A percentile compares a stretch with the other conserved stretches of the same genome.
Evolutionary conservation across 2,888 invertebrate species (phyloP).

Genomic region (Hemicrepidius hirtus): DNA sequence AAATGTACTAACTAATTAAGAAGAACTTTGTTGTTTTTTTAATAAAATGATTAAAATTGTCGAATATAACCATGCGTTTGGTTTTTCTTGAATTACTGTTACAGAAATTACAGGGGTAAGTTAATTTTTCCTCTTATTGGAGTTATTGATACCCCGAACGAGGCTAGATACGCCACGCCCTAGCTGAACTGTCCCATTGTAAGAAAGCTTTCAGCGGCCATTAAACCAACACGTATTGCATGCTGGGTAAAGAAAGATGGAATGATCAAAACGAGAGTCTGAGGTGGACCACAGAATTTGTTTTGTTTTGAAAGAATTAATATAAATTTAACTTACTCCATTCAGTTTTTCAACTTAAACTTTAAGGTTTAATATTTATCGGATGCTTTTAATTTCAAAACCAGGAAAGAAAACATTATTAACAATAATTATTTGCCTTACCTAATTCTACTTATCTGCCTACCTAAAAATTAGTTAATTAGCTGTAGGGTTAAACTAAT

Average conservation of each 20-base stretch:
- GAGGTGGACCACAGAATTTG: constrained; percentile 38
- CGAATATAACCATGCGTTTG: constrained; percentile 3
- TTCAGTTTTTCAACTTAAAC: too few relatives aligned
- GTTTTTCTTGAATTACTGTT: constrained; percentile 12
- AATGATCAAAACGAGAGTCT: constrained; percentile 42
- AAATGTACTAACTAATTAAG: constrained; percentile 26
- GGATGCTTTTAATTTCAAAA: background rate
- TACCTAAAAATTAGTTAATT: constrained; percentile 3
- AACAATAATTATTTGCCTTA: too few relatives aligned
- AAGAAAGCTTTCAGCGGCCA: constrained; percentile 63
- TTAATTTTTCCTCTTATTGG: constrained; percentile 35
- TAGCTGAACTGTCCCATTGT: constrained; percentile 64
- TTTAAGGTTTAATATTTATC: background rate
- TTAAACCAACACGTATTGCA: constrained; percentile 52
- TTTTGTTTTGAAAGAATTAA: constrained; percentile 24
- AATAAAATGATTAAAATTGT: constrained; percentile 12
- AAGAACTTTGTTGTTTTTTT: constrained; percentile 8
- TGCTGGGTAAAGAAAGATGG: constrained; percentile 53
- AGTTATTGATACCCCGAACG: constrained; percentile 50
- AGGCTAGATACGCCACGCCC: constrained; percentile 67
- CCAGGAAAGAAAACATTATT: background rate
- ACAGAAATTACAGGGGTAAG: constrained; percentile 35
- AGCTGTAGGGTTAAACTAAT: constrained; percentile 18
- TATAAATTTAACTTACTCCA: background rate
- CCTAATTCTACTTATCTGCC: background rate